A percentile compares a stretch with the other conserved stretches of the same genome.
These are phyloP conservation scores for Parus major DNA, from an alignment of 2,113 vertebrate species.

Conservation along the genomic window DNA sequence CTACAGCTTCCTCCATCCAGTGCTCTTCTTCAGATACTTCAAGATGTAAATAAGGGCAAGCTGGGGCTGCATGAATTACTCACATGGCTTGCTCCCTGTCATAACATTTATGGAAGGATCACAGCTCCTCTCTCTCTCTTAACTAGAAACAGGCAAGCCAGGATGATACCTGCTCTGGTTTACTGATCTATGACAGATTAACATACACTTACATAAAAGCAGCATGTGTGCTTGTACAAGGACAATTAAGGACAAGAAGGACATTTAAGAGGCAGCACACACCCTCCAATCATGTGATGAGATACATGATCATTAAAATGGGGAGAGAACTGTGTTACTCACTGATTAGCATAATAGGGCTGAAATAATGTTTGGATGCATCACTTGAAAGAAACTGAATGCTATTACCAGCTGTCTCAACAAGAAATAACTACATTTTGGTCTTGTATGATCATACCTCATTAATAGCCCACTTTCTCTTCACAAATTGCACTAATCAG, in stretches of 20 bases:
- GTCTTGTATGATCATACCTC: background rate
- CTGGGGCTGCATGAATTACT: background rate
- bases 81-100: background rate
- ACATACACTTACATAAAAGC: background rate
- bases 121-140: background rate
- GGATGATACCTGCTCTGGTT: background rate
- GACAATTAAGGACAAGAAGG: background rate
- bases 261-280: background rate
- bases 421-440: background rate
- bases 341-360: background rate
- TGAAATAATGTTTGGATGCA: background rate
- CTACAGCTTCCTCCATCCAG: background rate
- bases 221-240: background rate
- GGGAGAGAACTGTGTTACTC: background rate
- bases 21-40: background rate
- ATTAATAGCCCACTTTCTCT: background rate
- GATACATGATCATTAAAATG: background rate
- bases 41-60: background rate
- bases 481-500: background rate
- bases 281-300: rapidly evolving
- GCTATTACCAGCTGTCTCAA: background rate
- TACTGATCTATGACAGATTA: background rate
- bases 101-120: background rate
- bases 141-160: background rate
- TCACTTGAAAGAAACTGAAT: background rate